Evolutionary conservation across 2,113 vertebrate species (phyloP), one percentile per base, ranked within the genome.

Genomic region (Hydrolagus affinis): DNA sequence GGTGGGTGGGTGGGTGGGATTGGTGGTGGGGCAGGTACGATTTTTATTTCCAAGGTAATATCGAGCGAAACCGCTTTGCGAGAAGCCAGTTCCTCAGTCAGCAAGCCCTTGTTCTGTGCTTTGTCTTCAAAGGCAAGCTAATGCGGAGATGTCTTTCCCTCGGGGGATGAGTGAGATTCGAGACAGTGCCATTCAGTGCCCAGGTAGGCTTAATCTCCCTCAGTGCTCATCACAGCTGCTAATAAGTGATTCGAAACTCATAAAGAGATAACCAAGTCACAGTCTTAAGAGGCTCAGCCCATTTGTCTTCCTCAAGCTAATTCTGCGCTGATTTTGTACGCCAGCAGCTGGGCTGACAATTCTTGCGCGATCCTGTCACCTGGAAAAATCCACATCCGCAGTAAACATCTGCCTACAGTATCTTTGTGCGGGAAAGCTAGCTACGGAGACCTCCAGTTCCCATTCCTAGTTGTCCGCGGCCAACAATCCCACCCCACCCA

Each of bases 221-320:
- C 86, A 92, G 92, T 91, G 90, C 92, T 94, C 93, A 93, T 94
- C 94, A 92, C 90, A 90, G 89, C 92, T 92, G 90, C 92, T 94
- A 94, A 94, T 93, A 92, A 92, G 92, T 93, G 92, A 93, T 94
- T 94, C 93, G 92, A 92, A 94, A 91, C 93, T 93, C 92, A 92
- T 93, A 93, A 94, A 92, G 92, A 91, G 92, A 93, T 94, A 92
- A 91, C 93, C 94, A 92, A 91, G 92, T 91, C 94, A 90, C 88
- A 90, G 89, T 89, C 91, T 89, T 0, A 90, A 91, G 91, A 91
- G 90, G 90, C 90, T 91, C 90, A 85, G 89, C 92, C 93, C 92
- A 94, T 94, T 94, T 93, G 93, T 94, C 93, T 94, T 93, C 92
- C 76, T 64, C 89, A 89, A 91, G 87, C 91, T 89, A 88, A 87